Conservation (phyloP, 2,888 invertebrate genomes). For the Clivina fossor region DNA sequence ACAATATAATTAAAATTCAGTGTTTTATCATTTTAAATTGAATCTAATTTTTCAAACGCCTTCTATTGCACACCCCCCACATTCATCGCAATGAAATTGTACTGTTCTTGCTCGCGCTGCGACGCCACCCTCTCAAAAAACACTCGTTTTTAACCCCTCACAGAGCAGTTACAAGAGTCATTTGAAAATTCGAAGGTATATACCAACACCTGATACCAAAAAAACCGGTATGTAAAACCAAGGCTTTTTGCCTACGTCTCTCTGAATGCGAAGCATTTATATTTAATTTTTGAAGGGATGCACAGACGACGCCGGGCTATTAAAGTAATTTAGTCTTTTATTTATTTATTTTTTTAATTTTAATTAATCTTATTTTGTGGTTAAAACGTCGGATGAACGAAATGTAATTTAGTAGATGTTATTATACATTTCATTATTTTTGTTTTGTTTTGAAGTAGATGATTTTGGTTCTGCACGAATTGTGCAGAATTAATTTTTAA, state of each 20-base stretch:
- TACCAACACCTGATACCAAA: constrained; percentile 17
- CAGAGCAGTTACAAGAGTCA: neutral
- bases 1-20: constrained; percentile 24
- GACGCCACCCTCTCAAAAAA: neutral
- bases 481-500: too few relatives aligned
- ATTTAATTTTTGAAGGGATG: constrained; percentile 1
- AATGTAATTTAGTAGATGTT: too few relatives aligned
- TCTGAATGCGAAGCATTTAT: too few relatives aligned
- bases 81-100: neutral
- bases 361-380: constrained; percentile 17
- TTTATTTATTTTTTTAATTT: too few relatives aligned
- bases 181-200: constrained; percentile 7
- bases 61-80: neutral
- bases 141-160: neutral
- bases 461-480: too few relatives aligned
- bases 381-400: too few relatives aligned
- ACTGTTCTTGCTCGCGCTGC: neutral
- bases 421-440: too few relatives aligned
- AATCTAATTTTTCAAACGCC: constrained; percentile 21
- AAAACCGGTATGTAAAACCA: too few relatives aligned
- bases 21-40: constrained; percentile 26
- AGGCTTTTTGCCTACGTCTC: too few relatives aligned
- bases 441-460: too few relatives aligned
- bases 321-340: constrained; percentile 19
- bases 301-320: neutral